A percentile compares a stretch with the other conserved stretches of the same genome.
Conservation (phyloP, 2,888 invertebrate species). For the Mythimna albipuncta region DNA sequence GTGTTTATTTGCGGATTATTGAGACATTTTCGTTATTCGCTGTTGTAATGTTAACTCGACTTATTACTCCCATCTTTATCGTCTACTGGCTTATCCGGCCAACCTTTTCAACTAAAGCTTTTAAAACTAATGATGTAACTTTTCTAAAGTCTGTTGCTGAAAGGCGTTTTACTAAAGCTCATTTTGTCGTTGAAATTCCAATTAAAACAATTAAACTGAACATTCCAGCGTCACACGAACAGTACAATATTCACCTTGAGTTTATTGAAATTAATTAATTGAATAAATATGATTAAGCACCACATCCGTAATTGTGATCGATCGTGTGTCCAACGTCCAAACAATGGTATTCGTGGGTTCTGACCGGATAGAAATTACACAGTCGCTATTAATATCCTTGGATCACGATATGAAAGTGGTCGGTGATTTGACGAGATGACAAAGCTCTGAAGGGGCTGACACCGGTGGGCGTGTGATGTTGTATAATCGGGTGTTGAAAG, state of each 20-base stretch:
- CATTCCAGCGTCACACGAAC: constrained; percentile 65
- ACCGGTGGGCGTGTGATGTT: constrained; percentile 50
- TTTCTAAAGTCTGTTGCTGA: not conserved
- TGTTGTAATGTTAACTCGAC: constrained; percentile 24
- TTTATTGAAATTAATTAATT: constrained; percentile 84
- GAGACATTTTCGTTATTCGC: constrained; percentile 31
- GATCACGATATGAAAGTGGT: constrained; percentile 80
- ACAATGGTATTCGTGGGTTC: constrained; percentile 70
- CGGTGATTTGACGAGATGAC: constrained; percentile 69
- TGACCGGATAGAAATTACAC: constrained; percentile 75
- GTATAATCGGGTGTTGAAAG: constrained; percentile 58
- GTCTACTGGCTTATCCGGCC: not conserved
- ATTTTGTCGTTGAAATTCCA: not conserved
- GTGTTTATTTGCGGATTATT: constrained; percentile 47
- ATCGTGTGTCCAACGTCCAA: constrained; percentile 72
- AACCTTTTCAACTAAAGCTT: constrained; percentile 1
- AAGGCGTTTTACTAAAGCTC: not conserved
- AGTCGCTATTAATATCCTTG: constrained; percentile 75
- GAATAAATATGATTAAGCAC: constrained; percentile 85
- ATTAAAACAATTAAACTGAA: constrained; percentile 56
- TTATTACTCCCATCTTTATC: constrained; percentile 13
- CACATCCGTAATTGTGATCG: constrained; percentile 89
- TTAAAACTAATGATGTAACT: not conserved
- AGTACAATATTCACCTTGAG: constrained; percentile 76
- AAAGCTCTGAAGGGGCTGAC: constrained; percentile 64